A percentile compares a stretch with the other conserved stretches of the same genome.
phyloP scores from a whole-genome alignment of 2,888 invertebrate genomes.

The Eupithecia centaureata region DNA sequence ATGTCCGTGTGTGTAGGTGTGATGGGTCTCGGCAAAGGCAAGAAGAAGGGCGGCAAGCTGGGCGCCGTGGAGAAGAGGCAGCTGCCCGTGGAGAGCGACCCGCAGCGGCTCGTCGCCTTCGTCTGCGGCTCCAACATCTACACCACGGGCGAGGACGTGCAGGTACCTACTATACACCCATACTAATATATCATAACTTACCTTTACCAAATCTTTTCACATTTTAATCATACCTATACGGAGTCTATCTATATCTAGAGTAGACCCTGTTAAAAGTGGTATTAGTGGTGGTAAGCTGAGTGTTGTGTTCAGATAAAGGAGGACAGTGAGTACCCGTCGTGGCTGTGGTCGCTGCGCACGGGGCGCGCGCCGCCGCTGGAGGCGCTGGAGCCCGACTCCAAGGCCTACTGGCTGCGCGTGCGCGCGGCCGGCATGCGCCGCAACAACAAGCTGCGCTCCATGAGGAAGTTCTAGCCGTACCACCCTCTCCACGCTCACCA shows the following conservation, averaged over 20 bases:
- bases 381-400: slow-evolving; percentile 90
- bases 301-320: slow-evolving; percentile 60
- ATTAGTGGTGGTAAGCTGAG: too few relatives aligned
- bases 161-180: slow-evolving; percentile 13
- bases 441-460: slow-evolving; percentile 85
- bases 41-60: slow-evolving; percentile 86
- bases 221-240: too few relatives aligned
- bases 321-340: slow-evolving; percentile 91
- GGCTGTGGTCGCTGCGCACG: slow-evolving; percentile 92
- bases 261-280: too few relatives aligned
- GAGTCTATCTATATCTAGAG: too few relatives aligned
- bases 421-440: slow-evolving; percentile 86
- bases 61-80: slow-evolving; percentile 87
- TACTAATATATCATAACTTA: too few relatives aligned
- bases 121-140: slow-evolving; percentile 95
- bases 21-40: slow-evolving; percentile 82
- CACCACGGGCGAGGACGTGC: slow-evolving; percentile 90
- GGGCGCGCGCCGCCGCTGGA: slow-evolving; percentile 86
- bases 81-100: slow-evolving; percentile 93
- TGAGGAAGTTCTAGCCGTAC: slow-evolving; percentile 83
- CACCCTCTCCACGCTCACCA: too few relatives aligned
- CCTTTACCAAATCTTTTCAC: too few relatives aligned
- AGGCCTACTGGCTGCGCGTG: slow-evolving; percentile 92
- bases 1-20: slow-evolving; percentile 60
- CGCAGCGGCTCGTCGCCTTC: slow-evolving; percentile 88